Conservation (phyloP, 1,140 invertebrate genomes). For the Euura lappo region DNA sequence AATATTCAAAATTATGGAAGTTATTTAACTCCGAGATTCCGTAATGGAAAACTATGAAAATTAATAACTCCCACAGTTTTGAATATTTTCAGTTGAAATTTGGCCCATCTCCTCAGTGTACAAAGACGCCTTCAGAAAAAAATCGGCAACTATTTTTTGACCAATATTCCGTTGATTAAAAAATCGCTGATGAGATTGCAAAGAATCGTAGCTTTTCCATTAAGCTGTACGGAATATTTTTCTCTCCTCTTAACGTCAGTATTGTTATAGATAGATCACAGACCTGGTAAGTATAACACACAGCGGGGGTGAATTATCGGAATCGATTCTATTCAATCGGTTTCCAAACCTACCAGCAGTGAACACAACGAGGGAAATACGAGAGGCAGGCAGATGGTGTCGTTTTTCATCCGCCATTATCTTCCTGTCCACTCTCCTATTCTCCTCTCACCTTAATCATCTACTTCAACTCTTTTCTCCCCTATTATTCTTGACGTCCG, state of each 20-base stretch:
- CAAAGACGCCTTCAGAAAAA: too few species aligned
- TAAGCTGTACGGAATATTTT: background rate
- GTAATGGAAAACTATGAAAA: too few species aligned
- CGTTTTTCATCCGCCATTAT: background rate
- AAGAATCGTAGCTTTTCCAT: background rate
- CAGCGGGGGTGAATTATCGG: background rate
- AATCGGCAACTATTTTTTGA: too few species aligned
- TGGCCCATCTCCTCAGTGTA: too few species aligned
- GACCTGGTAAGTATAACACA: too few species aligned
- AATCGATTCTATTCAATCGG: background rate
- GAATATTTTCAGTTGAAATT: too few species aligned
- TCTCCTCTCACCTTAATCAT: background rate
- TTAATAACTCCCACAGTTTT: too few species aligned
- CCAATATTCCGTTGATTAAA: too few species aligned
- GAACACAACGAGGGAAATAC: background rate
- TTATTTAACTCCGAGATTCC: too few species aligned
- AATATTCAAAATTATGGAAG: too few species aligned
- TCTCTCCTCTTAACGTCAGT: background rate
- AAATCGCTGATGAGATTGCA: background rate
- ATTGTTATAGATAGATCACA: too few species aligned
- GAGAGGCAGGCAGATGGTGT: background rate
- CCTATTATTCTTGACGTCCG: background rate
- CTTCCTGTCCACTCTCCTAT: background rate
- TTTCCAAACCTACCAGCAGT: background rate
- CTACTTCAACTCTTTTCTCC: background rate